Conservation (phyloP, 2,888 invertebrate species). For the Argyresthia goedartella region DNA sequence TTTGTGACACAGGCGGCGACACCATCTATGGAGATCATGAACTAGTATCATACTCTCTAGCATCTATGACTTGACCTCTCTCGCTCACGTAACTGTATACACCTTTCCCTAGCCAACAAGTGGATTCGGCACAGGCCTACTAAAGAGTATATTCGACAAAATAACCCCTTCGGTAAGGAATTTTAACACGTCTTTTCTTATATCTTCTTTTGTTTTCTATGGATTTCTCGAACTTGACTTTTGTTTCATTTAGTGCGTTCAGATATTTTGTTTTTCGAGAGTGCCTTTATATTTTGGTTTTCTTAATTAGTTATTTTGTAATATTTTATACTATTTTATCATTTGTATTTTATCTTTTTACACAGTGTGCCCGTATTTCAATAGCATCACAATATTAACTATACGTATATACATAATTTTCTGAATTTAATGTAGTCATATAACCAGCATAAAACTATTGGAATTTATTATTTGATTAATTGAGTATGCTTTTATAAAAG, state of each 20-base stretch:
- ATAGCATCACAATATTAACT: slow-evolving; percentile 38
- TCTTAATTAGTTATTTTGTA: slow-evolving; percentile 50
- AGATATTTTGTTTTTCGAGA: slow-evolving; percentile 42
- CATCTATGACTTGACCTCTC: slow-evolving; percentile 52
- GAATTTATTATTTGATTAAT: slow-evolving; percentile 46
- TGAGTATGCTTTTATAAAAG: slow-evolving; percentile 60
- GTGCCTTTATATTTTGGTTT: slow-evolving; percentile 35
- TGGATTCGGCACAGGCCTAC: slow-evolving; percentile 72
- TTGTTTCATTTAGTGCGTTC: slow-evolving; percentile 44
- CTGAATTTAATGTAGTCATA: slow-evolving; percentile 37
- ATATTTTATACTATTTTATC: slow-evolving; percentile 22
- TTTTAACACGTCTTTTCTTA: slow-evolving; percentile 64
- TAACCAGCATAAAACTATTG: slow-evolving; percentile 37
- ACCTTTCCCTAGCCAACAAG: slow-evolving; percentile 70
- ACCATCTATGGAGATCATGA: slow-evolving; percentile 49
- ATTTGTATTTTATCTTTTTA: slow-evolving; percentile 31
- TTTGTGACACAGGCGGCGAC: slow-evolving; percentile 70
- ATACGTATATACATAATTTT: slow-evolving; percentile 28
- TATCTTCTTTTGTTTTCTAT: slow-evolving; percentile 7
- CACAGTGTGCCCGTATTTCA: slow-evolving; percentile 64
- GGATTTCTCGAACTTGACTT: slow-evolving; percentile 17
- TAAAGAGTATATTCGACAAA: slow-evolving; percentile 74
- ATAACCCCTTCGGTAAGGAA: slow-evolving; percentile 73
- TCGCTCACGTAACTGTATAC: slow-evolving; percentile 69
- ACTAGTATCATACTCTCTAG: slow-evolving; percentile 37